Base-by-base conservation (phyloP, 2,113 vertebrate species). In the Lucifuga dentata region DNA sequence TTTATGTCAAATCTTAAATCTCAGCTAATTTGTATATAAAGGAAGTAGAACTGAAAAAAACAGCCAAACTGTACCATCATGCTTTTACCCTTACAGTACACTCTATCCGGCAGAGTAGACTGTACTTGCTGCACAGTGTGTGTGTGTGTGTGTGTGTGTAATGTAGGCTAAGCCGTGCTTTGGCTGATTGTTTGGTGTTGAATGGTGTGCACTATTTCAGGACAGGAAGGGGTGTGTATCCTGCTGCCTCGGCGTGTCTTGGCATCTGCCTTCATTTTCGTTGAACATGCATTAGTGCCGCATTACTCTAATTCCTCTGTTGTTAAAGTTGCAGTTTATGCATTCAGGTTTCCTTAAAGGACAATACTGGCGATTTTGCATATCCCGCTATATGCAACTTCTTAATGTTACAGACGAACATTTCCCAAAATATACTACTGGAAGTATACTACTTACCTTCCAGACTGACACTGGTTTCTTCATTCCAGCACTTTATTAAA, bases 131-230 rank as follows among this genome's bases (percentile, higher is more conserved):
- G n/a, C 46, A 48, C 48, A 45, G 57, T 53, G 24, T 29, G 35
- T 32, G 38, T 67, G 63, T 44, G 26, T 29, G 67, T 64, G 63
- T 55, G n/a, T 59, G 51, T 63, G 50, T 71, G 63, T 29, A 51
- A 67, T 71, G 32, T 85, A 81, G 76, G 66, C 52, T 65, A 79
- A 81, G 66, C 68, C 56, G 57, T 35, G 33, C 77, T 83, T 78
- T 68, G 24, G 36, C 68, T 62, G n/a, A 86, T 80, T 83, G 78
- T 85, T 48, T 79, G 32, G 58, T 21, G 24, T 64, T 76, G 60
- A 83, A 78, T 73, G 24, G 61, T 44, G 33, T 29, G 49, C 35
- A 65, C 24, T 64, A 36, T 79, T 61, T 53, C 57, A 70, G 41
- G 60, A 57, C 41, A 68, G 46, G 52, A 78, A 65, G 16, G 20